Conservation (phyloP, 1,140 invertebrate species). For the Drosophila pandora region DNA sequence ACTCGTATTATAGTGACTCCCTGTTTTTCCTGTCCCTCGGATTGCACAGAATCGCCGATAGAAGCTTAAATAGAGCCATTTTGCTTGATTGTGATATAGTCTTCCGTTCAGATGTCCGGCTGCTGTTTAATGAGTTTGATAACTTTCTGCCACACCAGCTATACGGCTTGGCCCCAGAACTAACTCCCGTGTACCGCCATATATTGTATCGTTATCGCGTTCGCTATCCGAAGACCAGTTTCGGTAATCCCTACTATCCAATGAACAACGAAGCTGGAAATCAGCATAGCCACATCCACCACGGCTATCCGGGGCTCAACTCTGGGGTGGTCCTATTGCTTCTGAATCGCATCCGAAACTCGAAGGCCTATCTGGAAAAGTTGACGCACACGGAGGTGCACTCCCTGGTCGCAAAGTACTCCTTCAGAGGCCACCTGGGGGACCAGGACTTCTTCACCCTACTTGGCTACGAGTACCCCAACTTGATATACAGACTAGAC, state of each 20-base stretch:
- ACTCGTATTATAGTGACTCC: slow-evolving; percentile 92
- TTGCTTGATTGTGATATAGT: slow-evolving; percentile 93
- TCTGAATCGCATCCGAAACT: slow-evolving; percentile 88
- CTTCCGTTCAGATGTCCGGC: slow-evolving; percentile 88
- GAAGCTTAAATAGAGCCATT: slow-evolving; percentile 86
- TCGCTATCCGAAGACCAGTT: slow-evolving; percentile 86
- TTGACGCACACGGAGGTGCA: slow-evolving; percentile 86
- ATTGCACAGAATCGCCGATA: slow-evolving; percentile 88
- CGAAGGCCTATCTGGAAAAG: slow-evolving; percentile 86
- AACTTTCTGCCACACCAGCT: slow-evolving; percentile 84
- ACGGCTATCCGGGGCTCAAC: slow-evolving; percentile 91
- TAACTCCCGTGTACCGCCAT: slow-evolving; percentile 92
- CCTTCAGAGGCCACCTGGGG: slow-evolving; percentile 91
- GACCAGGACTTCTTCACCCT: slow-evolving; percentile 95
- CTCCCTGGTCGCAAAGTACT: slow-evolving; percentile 88
- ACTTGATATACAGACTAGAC: slow-evolving; percentile 90
- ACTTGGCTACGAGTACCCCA: slow-evolving; percentile 88
- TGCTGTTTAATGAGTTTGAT: slow-evolving; percentile 89
- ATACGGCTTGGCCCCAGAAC: slow-evolving; percentile 91
- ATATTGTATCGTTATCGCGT: slow-evolving; percentile 89
- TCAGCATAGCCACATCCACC: slow-evolving; percentile 50
- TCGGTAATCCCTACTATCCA: slow-evolving; percentile 85
- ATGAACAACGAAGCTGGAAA: slow-evolving; percentile 57
- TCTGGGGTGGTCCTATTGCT: slow-evolving; percentile 92
- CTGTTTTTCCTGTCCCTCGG: slow-evolving; percentile 93